Percentiles rank a stretch among this genome's conserved stretches.
Conservation (phyloP, 2,888 invertebrate species). For the Venusia cambrica region DNA sequence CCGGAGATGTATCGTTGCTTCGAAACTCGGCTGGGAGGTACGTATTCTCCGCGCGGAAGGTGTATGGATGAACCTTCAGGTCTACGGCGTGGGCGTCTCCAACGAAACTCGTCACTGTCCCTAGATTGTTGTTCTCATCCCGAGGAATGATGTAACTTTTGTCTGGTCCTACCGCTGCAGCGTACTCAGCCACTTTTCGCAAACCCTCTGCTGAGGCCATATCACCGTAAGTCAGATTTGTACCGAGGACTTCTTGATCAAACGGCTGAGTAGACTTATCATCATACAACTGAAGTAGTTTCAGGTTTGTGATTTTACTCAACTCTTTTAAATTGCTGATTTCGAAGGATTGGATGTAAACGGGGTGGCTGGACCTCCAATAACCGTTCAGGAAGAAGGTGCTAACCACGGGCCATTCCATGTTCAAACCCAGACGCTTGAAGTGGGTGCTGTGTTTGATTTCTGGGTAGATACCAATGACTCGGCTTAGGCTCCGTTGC, state of each 20-base stretch:
- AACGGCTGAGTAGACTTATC: conserved; percentile 44
- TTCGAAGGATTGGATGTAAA: conserved; percentile 72
- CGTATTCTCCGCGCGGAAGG: conserved; percentile 65
- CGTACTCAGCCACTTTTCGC: conserved; percentile 58
- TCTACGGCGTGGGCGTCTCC: conserved; percentile 57
- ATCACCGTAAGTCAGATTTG: conserved; percentile 53
- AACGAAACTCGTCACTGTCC: conserved; percentile 55
- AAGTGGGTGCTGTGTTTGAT: conserved; percentile 66
- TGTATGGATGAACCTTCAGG: conserved; percentile 66
- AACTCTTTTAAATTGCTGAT: conserved; percentile 60
- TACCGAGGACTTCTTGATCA: conserved; percentile 50
- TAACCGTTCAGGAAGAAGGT: conserved; percentile 60
- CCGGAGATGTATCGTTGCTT: conserved; percentile 35
- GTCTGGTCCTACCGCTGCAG: conserved; percentile 65
- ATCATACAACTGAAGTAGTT: conserved; percentile 58
- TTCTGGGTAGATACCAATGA: conserved; percentile 68
- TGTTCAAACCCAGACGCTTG: conserved; percentile 48
- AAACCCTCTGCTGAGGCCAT: conserved; percentile 65
- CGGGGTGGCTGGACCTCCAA: conserved; percentile 43
- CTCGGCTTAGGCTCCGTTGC: conserved; percentile 53
- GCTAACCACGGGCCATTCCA: conserved; percentile 56
- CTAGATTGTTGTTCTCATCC: conserved; percentile 47
- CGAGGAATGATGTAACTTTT: conserved; percentile 66
- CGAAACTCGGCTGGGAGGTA: conserved; percentile 60
- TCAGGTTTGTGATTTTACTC: conserved; percentile 53